Percentiles rank a stretch among this genome's conserved stretches.
Evolutionary conservation across 2,888 invertebrate genomes (phyloP).

Genomic region (Pinctada fucata): DNA sequence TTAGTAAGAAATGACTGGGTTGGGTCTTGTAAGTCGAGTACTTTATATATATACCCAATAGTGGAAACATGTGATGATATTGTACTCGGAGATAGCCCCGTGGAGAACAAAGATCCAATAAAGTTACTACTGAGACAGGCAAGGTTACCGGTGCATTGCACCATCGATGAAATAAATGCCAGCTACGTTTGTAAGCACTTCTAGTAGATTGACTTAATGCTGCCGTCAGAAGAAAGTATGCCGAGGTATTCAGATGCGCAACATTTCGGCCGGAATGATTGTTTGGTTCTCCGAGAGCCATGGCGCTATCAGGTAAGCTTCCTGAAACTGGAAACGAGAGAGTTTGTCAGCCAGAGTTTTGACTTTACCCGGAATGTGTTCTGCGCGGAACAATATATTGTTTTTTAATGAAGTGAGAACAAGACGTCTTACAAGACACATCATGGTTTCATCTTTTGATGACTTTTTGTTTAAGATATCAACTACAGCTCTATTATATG

Average conservation of each 20-base stretch:
- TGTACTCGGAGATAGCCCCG: neutral
- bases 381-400: conserved; percentile 11
- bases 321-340: conserved; percentile 39
- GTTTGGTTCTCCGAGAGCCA: conserved; percentile 8
- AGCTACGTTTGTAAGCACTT: conserved; percentile 1
- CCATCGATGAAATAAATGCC: conserved; percentile 1
- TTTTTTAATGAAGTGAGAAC: conserved; percentile 22
- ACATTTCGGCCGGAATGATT: neutral
- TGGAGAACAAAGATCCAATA: conserved; percentile 1
- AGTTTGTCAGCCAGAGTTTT: conserved; percentile 33
- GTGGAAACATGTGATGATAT: neutral
- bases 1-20: neutral
- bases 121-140: neutral
- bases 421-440: conserved; percentile 31
- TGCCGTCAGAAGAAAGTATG: neutral
- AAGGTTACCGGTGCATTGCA: neutral
- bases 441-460: conserved; percentile 22
- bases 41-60: neutral
- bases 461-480: conserved; percentile 38
- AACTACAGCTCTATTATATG: conserved; percentile 33
- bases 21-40: neutral
- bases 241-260: neutral
- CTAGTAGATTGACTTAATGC: neutral
- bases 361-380: conserved; percentile 17
- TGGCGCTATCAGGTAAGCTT: conserved; percentile 20